phyloP scores from a whole-genome alignment of 2,113 vertebrate species.

The Arothron firmamentum region DNA sequence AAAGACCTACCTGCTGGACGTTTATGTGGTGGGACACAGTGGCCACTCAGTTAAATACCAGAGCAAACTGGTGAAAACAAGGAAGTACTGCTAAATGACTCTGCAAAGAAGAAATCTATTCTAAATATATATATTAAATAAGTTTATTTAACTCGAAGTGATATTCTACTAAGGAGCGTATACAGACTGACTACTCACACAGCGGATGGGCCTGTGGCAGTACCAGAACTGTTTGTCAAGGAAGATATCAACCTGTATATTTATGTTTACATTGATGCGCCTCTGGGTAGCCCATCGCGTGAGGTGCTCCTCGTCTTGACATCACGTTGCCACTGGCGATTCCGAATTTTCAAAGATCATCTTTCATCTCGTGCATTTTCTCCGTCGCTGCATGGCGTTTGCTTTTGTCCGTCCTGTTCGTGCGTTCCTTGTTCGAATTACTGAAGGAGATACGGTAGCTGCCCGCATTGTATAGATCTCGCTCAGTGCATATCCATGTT shows the following conservation, averaged over 20 bases:
- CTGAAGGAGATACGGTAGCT: slow-evolving; percentile 64
- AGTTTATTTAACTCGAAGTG: slow-evolving; percentile 76
- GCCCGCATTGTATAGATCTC: slow-evolving; percentile 60
- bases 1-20: slow-evolving; percentile 93
- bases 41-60: slow-evolving; percentile 96
- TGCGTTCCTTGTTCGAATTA: slow-evolving; percentile 55
- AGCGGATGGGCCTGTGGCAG: slow-evolving; percentile 78
- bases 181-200: slow-evolving; percentile 82
- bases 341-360: slow-evolving; percentile 48
- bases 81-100: slow-evolving; percentile 90
- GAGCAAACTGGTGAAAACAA: slow-evolving; percentile 97
- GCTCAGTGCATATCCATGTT: slow-evolving; percentile 62
- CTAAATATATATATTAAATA: slow-evolving; percentile 72
- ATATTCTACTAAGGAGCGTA: slow-evolving; percentile 79
- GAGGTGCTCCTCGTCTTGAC: slow-evolving; percentile 45
- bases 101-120: slow-evolving; percentile 77
- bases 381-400: slow-evolving; percentile 83
- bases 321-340: slow-evolving; percentile 48
- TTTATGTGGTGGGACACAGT: slow-evolving; percentile 91
- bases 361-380: slow-evolving; percentile 55
- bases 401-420: slow-evolving; percentile 44
- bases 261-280: slow-evolving; percentile 79
- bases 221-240: slow-evolving; percentile 81
- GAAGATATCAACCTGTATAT: slow-evolving; percentile 81
- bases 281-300: slow-evolving; percentile 51